Conservation (phyloP, 2,888 invertebrate genomes). For the Caenorhabditis sulstoni region DNA sequence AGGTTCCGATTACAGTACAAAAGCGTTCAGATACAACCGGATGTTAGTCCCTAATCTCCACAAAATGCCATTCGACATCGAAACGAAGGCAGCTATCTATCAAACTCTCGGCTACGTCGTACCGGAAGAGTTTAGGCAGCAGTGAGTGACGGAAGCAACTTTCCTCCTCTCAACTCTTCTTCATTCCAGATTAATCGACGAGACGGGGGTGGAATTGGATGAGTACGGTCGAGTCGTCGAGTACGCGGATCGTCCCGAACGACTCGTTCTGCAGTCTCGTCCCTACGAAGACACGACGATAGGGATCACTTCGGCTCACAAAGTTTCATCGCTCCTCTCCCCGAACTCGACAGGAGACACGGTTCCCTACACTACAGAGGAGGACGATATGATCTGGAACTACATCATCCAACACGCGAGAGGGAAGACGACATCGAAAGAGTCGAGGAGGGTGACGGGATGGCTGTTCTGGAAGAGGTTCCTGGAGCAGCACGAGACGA, state of each 20-base stretch:
- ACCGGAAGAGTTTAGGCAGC: slow-evolving; percentile 9
- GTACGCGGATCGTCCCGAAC: slow-evolving; percentile 1
- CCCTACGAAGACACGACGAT: neutral
- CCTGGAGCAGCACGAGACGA: neutral
- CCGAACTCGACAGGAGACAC: neutral
- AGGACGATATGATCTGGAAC: slow-evolving; percentile 12
- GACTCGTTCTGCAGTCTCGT: slow-evolving; percentile 3
- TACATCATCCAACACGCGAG: neutral
- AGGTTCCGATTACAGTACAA: neutral
- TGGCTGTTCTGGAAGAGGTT: neutral
- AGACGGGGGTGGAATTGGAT: neutral
- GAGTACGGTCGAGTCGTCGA: neutral
- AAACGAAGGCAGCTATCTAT: slow-evolving; percentile 21
- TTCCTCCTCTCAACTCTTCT: neutral
- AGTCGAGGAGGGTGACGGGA: neutral
- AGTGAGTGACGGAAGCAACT: slow-evolving; percentile 14
- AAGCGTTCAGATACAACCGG: slow-evolving; percentile 4
- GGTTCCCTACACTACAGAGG: neutral
- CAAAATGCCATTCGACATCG: slow-evolving; percentile 32
- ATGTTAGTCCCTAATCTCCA: slow-evolving; percentile 11
- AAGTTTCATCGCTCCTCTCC: neutral
- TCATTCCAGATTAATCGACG: slow-evolving; percentile 4
- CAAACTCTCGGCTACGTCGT: slow-evolving; percentile 6
- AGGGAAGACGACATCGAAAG: neutral
- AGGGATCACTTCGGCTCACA: neutral